phyloP scores from a whole-genome alignment of 2,113 vertebrate species.

The Gallinago undulata region DNA sequence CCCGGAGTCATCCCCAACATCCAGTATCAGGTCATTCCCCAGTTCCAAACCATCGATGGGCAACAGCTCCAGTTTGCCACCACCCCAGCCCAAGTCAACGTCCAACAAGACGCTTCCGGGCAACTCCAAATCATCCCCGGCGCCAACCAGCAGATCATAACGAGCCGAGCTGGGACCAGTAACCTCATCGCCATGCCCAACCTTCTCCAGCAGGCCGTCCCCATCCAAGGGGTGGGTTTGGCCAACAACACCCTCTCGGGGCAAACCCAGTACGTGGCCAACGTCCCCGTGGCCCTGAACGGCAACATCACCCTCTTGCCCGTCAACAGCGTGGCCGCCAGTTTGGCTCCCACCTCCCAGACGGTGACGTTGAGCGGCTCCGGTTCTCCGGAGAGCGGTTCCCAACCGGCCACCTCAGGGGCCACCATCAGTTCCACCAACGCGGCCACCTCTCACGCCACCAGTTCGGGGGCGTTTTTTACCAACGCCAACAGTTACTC shows the following conservation, averaged over 20 bases:
- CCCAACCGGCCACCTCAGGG: conserved; percentile 73
- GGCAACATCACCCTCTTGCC: conserved; percentile 95
- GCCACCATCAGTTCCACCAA: conserved; percentile 67
- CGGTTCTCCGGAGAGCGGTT: conserved; percentile 74
- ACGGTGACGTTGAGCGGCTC: conserved; percentile 77
- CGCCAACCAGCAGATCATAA: conserved; percentile 88
- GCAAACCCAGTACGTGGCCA: conserved; percentile 91
- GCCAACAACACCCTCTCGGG: conserved; percentile 86
- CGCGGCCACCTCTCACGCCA: conserved; percentile 65
- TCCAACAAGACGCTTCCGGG: conserved; percentile 88
- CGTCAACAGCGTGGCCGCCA: conserved; percentile 80
- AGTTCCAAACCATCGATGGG: conserved; percentile 94
- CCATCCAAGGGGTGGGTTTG: conserved; percentile 89
- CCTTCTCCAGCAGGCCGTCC: conserved; percentile 91
- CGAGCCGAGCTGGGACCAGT: conserved; percentile 77
- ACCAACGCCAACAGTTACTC: conserved; percentile 80
- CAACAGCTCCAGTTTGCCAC: conserved; percentile 91
- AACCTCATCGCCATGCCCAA: conserved; percentile 92
- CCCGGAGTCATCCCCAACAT: conserved; percentile 90
- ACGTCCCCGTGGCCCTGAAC: conserved; percentile 91
- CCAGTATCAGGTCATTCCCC: conserved; percentile 97
- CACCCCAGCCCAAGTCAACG: conserved; percentile 72
- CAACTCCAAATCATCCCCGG: conserved; percentile 91
- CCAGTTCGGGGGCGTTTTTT: conserved; percentile 72
- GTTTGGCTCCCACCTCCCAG: conserved; percentile 83